These are phyloP conservation scores for Gymnarchus niloticus DNA, from an alignment of 2,113 vertebrate species.

Conservation along the genomic window DNA sequence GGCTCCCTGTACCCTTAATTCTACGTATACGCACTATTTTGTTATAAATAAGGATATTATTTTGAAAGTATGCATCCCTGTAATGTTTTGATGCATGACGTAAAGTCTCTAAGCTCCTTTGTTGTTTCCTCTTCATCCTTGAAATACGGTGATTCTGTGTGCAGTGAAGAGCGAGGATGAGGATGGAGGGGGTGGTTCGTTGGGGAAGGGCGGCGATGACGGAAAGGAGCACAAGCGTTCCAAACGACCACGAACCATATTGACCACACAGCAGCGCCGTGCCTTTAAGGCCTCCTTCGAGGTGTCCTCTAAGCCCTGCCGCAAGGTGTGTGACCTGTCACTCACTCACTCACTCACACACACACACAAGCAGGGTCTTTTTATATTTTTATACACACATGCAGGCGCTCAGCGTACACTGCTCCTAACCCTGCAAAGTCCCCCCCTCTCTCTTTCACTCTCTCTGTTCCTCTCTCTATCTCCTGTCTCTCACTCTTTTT, in stretches of 20 bases:
- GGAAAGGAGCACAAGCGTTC: slow-evolving; percentile 80
- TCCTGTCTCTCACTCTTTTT: too few species aligned
- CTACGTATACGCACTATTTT: too few species aligned
- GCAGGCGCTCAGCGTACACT: too few species aligned
- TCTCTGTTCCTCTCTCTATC: too few species aligned
- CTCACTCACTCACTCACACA: neutral
- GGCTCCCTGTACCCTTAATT: neutral
- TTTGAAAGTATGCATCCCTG: too few species aligned
- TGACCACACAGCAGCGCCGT: slow-evolving; percentile 82
- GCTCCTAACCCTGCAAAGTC: too few species aligned
- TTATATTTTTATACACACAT: too few species aligned
- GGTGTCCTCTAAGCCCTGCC: slow-evolving; percentile 83
- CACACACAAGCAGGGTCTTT: neutral
- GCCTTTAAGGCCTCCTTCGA: slow-evolving; percentile 91
- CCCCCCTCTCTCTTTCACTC: too few species aligned
- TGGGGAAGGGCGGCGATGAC: slow-evolving; percentile 71
- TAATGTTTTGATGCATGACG: neutral
- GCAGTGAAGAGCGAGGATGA: slow-evolving; percentile 84
- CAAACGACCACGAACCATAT: slow-evolving; percentile 80
- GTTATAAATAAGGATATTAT: too few species aligned
- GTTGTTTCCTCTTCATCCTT: neutral
- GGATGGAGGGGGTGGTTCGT: slow-evolving; percentile 68
- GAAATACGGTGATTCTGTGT: neutral
- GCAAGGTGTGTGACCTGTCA: slow-evolving; percentile 65
- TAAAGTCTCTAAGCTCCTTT: too few species aligned